Evolutionary conservation across 2,113 vertebrate genomes (phyloP).

Genomic region (Epinephelus fuscoguttatus): DNA sequence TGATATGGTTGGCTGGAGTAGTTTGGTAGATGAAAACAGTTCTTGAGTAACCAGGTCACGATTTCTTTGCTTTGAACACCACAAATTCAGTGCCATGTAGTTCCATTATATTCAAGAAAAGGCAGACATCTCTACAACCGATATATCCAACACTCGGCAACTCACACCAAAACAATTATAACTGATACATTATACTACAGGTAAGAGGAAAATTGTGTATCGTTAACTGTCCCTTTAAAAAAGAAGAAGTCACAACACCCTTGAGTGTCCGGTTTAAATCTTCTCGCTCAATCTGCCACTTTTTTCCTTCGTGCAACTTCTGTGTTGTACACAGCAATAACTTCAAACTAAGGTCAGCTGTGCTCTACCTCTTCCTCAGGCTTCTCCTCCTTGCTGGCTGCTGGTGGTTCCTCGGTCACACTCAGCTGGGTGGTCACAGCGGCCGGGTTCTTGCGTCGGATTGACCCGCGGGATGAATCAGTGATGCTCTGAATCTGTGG

Average conservation of each 20-base stretch:
- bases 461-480: conserved; percentile 95
- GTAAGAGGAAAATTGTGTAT: too few species aligned
- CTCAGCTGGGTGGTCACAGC: conserved; percentile 92
- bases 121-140: too few species aligned
- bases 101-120: too few species aligned
- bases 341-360: neutral
- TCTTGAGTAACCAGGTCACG: too few species aligned
- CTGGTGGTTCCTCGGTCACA: conserved; percentile 90
- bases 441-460: conserved; percentile 94
- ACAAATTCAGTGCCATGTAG: too few species aligned
- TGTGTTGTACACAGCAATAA: neutral
- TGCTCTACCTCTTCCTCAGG: conserved; percentile 94
- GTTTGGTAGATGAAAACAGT: too few species aligned
- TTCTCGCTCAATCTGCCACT: neutral
- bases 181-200: too few species aligned
- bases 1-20: too few species aligned
- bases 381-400: conserved; percentile 91
- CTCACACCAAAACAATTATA: too few species aligned
- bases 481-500: conserved; percentile 97
- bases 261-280: neutral
- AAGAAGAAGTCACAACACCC: neutral
- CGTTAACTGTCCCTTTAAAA: neutral
- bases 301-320: neutral
- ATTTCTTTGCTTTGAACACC: too few species aligned
- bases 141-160: too few species aligned